Conservation (phyloP, 1,140 invertebrate genomes). For the Diorhabda carinulata region DNA sequence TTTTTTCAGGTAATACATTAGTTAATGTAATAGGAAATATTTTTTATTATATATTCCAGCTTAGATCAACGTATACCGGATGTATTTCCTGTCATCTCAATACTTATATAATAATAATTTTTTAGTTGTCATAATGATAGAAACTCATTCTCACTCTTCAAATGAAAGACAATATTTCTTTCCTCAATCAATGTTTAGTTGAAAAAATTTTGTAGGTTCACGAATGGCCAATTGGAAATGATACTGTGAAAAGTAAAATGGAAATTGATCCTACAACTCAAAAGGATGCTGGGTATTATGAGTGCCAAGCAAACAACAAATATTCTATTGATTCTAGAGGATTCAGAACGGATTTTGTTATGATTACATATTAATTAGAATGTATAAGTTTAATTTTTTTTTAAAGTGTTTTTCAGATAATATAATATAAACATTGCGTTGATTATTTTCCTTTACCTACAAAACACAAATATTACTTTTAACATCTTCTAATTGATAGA, state of each 20-base stretch:
- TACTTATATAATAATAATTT: no score
- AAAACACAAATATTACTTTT: no score
- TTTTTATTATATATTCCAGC: no score
- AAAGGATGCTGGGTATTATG: constrained; percentile 77
- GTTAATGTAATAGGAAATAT: background rate
- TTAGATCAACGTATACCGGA: no score
- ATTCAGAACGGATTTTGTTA: constrained; percentile 68
- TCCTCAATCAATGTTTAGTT: no score
- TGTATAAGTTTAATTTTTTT: background rate
- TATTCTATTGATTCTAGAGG: constrained; percentile 68
- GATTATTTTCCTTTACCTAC: no score
- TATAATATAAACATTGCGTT: no score
- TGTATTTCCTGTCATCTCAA: no score
- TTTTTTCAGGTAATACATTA: constrained; percentile 72
- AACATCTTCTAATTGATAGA: no score
- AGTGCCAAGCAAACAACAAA: constrained; percentile 74
- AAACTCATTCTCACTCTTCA: no score
- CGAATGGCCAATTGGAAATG: constrained; percentile 78
- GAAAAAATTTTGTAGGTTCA: constrained; percentile 61
- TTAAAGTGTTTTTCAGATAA: background rate
- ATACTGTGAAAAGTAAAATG: constrained; percentile 85
- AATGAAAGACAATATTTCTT: no score
- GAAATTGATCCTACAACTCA: constrained; percentile 93
- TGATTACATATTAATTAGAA: constrained; percentile 56
- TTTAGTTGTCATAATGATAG: no score